Evolutionary conservation across 2,113 vertebrate genomes (phyloP), one percentile per base, ranked within the genome.

Genomic region (Oceanodroma tethys): DNA sequence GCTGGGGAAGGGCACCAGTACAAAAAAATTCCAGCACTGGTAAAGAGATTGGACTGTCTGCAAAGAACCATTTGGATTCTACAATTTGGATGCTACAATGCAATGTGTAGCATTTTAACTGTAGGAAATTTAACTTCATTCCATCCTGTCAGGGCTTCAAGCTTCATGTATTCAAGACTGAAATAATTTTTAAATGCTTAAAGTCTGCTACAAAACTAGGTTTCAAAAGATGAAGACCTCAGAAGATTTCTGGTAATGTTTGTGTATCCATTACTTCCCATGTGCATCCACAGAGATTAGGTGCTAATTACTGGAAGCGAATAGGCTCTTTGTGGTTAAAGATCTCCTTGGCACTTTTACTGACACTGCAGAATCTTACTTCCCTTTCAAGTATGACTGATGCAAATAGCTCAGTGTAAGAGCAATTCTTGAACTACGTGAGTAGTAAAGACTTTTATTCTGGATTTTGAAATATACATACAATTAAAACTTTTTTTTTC

Each of bases 281-380:
- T 73, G 32, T 92, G 58, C 76, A 38, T 38, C 81, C 76, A 73
- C 70, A 91, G 91, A 94, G 83, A 94, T 96, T 85, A 94, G 73
- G 27, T 88, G 29, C 32, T 81, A 81, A 86, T 97, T 92, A 94
- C 75, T 83, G 67, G 34, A 75, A 90, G 71, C 63, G 93, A 29
- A 86, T 56, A 29, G 52, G 13, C 47, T 84, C 56, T 43, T 67
- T 84, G 76, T 81, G 62, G 53, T 85, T 90, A 36, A 84, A 93
- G 45, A 59, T 47, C 43, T 16, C 47, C 70, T 71, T 67, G 40
- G 60, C 42, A 40, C 43, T 94, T 91, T 19, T 58, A 47, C 78
- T 96, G 95, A 80, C 48, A 16, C 56, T 93, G 95, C 93, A 90
- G 58, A 82, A 85, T 95, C 50, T 48, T 43, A 48, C 50, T 89